Evolutionary conservation across 2,888 invertebrate species (phyloP), one percentile per base, ranked within the genome.

Genomic region (Brenthis daphne): DNA sequence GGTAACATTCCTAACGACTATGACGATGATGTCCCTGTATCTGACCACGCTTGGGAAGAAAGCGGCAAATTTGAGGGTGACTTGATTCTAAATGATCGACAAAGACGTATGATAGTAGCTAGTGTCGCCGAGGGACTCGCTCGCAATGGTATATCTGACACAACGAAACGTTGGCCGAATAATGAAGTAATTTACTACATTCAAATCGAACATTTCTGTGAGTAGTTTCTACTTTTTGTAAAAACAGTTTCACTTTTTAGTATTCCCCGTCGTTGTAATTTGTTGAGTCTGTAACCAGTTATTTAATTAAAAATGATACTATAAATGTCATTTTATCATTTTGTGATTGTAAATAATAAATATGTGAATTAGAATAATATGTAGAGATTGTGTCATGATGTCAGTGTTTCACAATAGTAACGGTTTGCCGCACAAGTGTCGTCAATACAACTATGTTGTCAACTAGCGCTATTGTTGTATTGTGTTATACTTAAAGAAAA

Each of bases 21-120:
- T 64, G 91, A 91, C 48, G 89, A 89, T 65, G 87, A 86, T 3
- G 88, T 88, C 24, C 65, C 75, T 1, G 76, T 83, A 55, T 85
- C 88, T 47, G 92, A 91, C 66, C 82, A 93, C 69, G 90, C 93
- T 6, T 93, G 93, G 91, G 92, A 93, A 74, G 87, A 89, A 50
- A 93, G 93, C 72, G 93, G 93, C 8, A 90, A 93, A 75, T 93
- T 94, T 69, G 94, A 94, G 75, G 94, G 94, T 13, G 94, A 94
- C 73, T 83, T 94, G 37, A 85, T 93, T 61, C 82, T 93, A 8
- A 93, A 92, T 67, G 91, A 92, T 29, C 80, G 86, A 24, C 93
- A 93, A 75, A 81, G 92, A 71, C 80, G 87, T n/a, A 75, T 86
- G 63, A 89, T 93, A 47, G 85, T 93, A 0, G 85, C 88, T 68